Evolutionary conservation across 2,113 vertebrate genomes (phyloP).

Genomic region (Labeo catla): DNA sequence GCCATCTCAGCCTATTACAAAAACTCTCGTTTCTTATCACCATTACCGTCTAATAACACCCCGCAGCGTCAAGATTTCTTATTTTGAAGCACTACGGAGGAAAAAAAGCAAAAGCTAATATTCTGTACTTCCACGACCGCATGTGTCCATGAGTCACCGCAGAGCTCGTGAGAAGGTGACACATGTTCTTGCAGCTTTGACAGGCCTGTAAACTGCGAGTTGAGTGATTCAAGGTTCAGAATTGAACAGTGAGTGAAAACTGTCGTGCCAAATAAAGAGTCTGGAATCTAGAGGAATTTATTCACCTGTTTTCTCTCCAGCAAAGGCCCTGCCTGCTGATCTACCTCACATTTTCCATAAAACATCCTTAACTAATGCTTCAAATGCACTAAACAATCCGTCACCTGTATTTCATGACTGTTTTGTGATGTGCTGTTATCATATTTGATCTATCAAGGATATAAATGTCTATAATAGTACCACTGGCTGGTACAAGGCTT

Average conservation of each 20-base stretch:
- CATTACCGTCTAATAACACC: constrained; percentile 5
- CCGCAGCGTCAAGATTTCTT: neutral
- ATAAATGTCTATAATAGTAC: neutral
- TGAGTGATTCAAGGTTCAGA: neutral
- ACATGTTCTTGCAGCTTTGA: constrained; percentile 9
- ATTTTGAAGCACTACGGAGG: neutral
- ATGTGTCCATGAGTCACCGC: neutral
- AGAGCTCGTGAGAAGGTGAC: neutral
- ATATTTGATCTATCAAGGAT: neutral
- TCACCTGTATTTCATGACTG: neutral
- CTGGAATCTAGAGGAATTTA: neutral
- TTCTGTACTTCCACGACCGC: neutral
- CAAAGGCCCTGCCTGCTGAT: neutral
- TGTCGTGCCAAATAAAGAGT: neutral
- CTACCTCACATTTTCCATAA: neutral
- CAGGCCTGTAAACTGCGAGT: neutral
- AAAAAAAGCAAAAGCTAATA: neutral
- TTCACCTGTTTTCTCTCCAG: neutral
- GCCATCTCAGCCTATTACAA: neutral
- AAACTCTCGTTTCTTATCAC: neutral
- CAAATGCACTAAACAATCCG: neutral
- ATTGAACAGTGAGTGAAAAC: constrained; percentile 1
- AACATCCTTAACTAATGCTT: neutral
- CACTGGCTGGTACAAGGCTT: neutral
- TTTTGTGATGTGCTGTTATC: neutral